A percentile compares a stretch with the other conserved stretches of the same genome.
Conservation (phyloP, 2,113 vertebrate species). For the Ia io region DNA sequence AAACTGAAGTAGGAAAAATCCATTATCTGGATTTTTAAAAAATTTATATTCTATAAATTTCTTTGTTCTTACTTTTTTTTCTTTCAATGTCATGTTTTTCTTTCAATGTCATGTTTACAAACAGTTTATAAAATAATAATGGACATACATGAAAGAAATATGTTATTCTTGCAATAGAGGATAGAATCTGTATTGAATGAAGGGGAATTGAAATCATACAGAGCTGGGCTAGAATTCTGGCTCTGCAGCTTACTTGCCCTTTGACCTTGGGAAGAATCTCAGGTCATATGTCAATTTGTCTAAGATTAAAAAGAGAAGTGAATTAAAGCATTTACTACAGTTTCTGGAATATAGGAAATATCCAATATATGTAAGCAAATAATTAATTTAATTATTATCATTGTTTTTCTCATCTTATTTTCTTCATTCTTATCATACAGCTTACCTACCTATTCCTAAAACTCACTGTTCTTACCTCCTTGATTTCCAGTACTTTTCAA, state of each 20-base stretch:
- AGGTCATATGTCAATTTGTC: not conserved
- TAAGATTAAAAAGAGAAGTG: not conserved
- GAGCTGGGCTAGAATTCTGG: not conserved
- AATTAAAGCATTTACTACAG: not conserved
- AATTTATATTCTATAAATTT: not conserved
- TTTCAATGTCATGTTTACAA: not conserved
- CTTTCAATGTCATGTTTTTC: no score
- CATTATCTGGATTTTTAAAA: not conserved
- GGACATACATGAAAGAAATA: not conserved
- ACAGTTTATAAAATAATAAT: not conserved
- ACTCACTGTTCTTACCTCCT: not conserved
- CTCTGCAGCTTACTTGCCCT: not conserved
- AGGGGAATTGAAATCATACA: not conserved
- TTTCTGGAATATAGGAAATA: not conserved
- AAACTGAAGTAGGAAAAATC: constrained; percentile 24
- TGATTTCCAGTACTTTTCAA: not conserved
- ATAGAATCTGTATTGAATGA: not conserved
- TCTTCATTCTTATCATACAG: not conserved
- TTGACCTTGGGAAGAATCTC: not conserved
- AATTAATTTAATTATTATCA: not conserved
- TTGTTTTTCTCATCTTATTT: not conserved
- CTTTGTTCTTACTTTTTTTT: no score
- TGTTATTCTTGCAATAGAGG: not conserved
- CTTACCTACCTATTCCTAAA: not conserved
- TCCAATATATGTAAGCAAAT: not conserved